phyloP scores from a whole-genome alignment of 2,113 vertebrate genomes.

The Spilogale gracilis region DNA sequence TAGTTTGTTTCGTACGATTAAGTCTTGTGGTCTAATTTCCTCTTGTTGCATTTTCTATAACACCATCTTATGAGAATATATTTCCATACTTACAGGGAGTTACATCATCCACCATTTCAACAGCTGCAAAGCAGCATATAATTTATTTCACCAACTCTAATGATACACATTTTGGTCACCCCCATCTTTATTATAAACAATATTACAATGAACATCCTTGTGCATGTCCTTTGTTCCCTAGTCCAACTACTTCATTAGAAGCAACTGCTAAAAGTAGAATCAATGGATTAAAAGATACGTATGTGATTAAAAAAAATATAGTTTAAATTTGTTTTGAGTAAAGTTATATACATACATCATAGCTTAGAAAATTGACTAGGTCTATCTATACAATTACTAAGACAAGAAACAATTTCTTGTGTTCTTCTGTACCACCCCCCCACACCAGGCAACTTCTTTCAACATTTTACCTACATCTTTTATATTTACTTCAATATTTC shows the following conservation, averaged over 20 bases:
- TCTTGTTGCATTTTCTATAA: not conserved
- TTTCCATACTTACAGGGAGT: not conserved
- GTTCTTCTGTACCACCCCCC: not conserved
- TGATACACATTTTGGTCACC: not conserved
- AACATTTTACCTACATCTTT: not conserved
- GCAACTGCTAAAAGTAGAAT: constrained; percentile 4
- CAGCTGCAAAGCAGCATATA: not conserved
- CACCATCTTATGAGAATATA: not conserved
- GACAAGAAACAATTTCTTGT: not conserved
- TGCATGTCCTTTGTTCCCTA: not conserved
- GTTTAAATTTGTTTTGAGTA: not conserved
- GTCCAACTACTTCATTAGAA: not conserved
- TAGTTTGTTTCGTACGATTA: not conserved
- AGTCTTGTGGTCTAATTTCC: not conserved
- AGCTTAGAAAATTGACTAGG: not conserved
- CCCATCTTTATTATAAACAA: not conserved
- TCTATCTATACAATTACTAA: not conserved
- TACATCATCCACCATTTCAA: not conserved
- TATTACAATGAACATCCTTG: not conserved
- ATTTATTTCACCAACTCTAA: not conserved
- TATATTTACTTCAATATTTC: not conserved
- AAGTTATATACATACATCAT: not conserved
- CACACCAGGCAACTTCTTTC: not conserved
- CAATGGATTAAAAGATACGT: not conserved
- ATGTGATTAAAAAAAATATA: not conserved